A percentile compares a stretch with the other conserved stretches of the same genome.
Evolutionary conservation across 1,140 invertebrate species (phyloP).

Genomic region (Bombus waltoni): DNA sequence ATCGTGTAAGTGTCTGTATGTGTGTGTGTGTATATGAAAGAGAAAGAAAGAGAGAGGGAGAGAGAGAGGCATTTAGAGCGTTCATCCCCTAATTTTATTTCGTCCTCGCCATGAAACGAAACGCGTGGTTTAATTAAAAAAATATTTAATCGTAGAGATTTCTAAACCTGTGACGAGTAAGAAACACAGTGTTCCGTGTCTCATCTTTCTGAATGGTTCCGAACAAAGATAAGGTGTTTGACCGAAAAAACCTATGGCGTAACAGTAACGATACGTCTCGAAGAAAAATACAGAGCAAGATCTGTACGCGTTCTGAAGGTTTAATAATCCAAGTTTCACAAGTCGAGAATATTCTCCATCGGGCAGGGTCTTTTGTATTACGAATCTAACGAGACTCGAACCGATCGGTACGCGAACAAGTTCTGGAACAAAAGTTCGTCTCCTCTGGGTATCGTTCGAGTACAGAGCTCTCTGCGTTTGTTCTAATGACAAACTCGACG

Average conservation of each 20-base stretch:
- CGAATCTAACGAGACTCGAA: not conserved
- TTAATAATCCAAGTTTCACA: not conserved
- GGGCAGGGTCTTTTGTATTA: no score
- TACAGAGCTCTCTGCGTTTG: not conserved
- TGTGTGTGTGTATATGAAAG: no score
- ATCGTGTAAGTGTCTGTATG: not conserved
- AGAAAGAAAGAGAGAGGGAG: no score
- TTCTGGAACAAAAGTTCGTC: not conserved
- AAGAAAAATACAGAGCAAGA: not conserved
- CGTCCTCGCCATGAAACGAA: no score
- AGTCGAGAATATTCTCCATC: not conserved
- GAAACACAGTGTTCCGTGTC: not conserved
- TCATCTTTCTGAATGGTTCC: not conserved
- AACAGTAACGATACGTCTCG: not conserved
- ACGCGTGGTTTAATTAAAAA: no score
- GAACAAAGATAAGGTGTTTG: not conserved
- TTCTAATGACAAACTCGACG: not conserved
- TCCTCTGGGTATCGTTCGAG: constrained; percentile 3
- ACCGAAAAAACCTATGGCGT: not conserved
- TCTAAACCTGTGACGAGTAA: no score
- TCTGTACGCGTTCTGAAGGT: no score
- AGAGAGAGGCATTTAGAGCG: no score
- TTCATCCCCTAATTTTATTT: no score
- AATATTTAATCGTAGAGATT: no score
- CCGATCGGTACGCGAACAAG: not conserved